Percentiles rank a stretch among this genome's conserved stretches.
Conservation (phyloP, 2,113 vertebrate genomes). For the Dasyprocta punctata region DNA sequence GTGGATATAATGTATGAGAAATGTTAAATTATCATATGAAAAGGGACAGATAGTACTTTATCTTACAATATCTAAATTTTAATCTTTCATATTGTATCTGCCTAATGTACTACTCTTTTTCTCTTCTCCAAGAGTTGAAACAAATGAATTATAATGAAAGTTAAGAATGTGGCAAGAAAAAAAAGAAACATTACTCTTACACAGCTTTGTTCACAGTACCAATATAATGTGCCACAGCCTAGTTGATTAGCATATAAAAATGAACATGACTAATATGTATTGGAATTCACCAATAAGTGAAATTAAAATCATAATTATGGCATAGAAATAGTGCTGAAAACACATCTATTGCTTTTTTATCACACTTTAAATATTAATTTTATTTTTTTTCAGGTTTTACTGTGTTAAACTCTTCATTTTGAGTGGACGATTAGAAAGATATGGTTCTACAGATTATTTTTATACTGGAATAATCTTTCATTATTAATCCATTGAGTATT, state of each 20-base stretch:
- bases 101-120: neutral
- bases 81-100: neutral
- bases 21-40: neutral
- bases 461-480: slow-evolving; percentile 68
- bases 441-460: slow-evolving; percentile 66
- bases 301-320: slow-evolving; percentile 41
- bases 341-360: neutral
- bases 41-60: neutral
- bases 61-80: neutral
- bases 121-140: neutral
- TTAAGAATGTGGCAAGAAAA: neutral
- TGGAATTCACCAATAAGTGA: neutral
- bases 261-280: slow-evolving; percentile 42
- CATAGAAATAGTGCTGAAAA: slow-evolving; percentile 26
- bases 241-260: slow-evolving; percentile 30
- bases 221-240: neutral
- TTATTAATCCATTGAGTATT: slow-evolving; percentile 69
- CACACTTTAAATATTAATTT: slow-evolving; percentile 37
- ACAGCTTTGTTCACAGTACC: neutral
- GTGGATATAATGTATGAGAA: neutral
- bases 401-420: slow-evolving; percentile 23
- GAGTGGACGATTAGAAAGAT: slow-evolving; percentile 8
- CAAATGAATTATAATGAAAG: neutral
- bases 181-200: neutral
- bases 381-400: slow-evolving; percentile 33